phyloP scores from a whole-genome alignment of 2,888 invertebrate genomes.

The Pterostichus niger region DNA sequence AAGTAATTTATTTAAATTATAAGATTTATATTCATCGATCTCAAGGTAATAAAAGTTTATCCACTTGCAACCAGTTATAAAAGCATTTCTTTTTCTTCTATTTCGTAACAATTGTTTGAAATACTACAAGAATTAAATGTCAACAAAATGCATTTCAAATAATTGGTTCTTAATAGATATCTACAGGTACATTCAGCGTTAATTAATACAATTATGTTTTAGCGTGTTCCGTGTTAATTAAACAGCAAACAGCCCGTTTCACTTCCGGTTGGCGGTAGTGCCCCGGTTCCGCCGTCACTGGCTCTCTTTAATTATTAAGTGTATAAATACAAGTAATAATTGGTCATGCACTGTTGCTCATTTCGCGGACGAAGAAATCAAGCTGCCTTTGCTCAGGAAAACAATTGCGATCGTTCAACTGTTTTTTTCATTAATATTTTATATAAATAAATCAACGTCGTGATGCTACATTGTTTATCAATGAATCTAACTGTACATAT shows the following conservation, averaged over 20 bases:
- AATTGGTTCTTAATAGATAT: constrained; percentile 7
- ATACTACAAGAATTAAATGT: no score
- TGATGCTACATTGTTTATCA: neutral
- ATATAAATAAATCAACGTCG: constrained; percentile 16
- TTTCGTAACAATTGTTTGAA: no score
- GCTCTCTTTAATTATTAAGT: constrained; percentile 27
- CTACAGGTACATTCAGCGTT: neutral
- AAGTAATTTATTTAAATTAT: no score
- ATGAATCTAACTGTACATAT: no score
- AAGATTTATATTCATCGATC: no score
- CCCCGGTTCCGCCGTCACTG: constrained; percentile 53
- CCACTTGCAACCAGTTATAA: no score
- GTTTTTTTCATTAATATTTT: constrained; percentile 15
- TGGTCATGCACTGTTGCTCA: constrained; percentile 31
- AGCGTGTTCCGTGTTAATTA: constrained; percentile 51
- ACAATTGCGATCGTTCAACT: constrained; percentile 36
- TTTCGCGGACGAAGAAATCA: constrained; percentile 26
- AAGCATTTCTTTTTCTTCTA: no score
- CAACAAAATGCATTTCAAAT: no score
- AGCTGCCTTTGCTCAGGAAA: constrained; percentile 6
- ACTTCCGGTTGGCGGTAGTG: constrained; percentile 41
- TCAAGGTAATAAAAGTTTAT: no score
- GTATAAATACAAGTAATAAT: constrained; percentile 55
- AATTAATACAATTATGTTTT: constrained; percentile 58
- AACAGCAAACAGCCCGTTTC: constrained; percentile 46